phyloP scores from a whole-genome alignment of 2,797 vertebrate genomes.

The Myotis myotis region DNA sequence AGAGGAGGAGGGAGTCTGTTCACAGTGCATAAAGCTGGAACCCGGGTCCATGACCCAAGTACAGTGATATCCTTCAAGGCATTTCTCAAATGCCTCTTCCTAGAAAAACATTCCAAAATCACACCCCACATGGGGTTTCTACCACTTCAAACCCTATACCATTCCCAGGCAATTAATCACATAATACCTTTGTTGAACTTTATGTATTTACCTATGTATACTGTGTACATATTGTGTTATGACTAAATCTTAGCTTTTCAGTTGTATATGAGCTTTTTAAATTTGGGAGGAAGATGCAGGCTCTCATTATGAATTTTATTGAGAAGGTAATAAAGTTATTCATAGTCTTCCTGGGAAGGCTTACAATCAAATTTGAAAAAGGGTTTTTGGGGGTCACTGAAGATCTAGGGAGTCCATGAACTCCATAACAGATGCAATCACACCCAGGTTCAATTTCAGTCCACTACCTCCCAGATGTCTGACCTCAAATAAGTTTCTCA shows the following conservation, averaged over 20 bases:
- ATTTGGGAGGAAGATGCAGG: background rate
- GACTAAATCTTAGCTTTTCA: background rate
- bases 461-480: background rate
- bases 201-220: background rate
- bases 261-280: background rate
- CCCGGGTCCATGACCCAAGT: background rate
- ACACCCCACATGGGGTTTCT: background rate
- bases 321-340: background rate
- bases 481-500: background rate
- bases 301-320: background rate
- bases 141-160: background rate
- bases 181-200: background rate
- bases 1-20: background rate
- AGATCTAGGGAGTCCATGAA: background rate
- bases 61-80: background rate
- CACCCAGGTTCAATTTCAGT: background rate
- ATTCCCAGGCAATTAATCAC: background rate
- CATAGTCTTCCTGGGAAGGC: background rate
- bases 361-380: background rate
- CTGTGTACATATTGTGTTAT: background rate
- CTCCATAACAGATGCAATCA: background rate
- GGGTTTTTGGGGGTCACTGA: background rate
- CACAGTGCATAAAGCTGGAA: background rate
- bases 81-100: background rate
- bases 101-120: background rate